Evolutionary conservation across 53 echinoderm and acorn worm species (phyloP).

Genomic region (Apostichopus leukothele): DNA sequence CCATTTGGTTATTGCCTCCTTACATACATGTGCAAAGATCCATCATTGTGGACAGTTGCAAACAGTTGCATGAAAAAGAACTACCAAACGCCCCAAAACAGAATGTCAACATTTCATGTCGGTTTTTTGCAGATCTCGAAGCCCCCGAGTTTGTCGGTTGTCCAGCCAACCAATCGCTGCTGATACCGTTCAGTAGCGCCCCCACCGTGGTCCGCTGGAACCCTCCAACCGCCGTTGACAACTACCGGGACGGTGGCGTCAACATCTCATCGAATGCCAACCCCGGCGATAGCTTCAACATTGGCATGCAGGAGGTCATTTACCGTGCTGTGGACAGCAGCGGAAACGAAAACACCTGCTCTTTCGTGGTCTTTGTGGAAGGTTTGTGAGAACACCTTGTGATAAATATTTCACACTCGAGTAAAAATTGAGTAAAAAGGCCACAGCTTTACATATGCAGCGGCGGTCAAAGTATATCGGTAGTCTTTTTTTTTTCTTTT

Average conservation of each 20-base stretch:
- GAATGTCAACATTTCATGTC: not conserved
- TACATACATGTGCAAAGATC: too few relatives aligned
- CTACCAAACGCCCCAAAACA: too few relatives aligned
- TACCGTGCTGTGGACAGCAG: slow-evolving; percentile 54
- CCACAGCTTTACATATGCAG: too few relatives aligned
- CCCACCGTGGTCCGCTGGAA: slow-evolving; percentile 28
- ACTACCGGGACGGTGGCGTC: not conserved
- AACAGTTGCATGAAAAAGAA: too few relatives aligned
- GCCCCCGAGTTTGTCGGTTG: slow-evolving; percentile 4
- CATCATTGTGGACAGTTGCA: too few relatives aligned
- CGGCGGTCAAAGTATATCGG: too few relatives aligned
- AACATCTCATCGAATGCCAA: slow-evolving; percentile 27
- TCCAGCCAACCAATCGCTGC: slow-evolving; percentile 23
- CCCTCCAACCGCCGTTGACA: slow-evolving; percentile 14
- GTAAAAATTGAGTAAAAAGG: too few relatives aligned
- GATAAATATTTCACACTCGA: too few relatives aligned
- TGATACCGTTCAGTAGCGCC: slow-evolving; percentile 1
- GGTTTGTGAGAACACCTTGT: not conserved
- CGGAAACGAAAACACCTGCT: slow-evolving; percentile 45
- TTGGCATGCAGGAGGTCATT: slow-evolving; percentile 43
- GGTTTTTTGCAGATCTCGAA: slow-evolving; percentile 2
- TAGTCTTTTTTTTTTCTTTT: too few relatives aligned
- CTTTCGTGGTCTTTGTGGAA: slow-evolving; percentile 7
- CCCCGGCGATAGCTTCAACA: slow-evolving; percentile 25
- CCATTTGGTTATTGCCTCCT: too few relatives aligned